Conservation (phyloP, 2,797 vertebrate genomes). For the Lerista edwardsae region DNA sequence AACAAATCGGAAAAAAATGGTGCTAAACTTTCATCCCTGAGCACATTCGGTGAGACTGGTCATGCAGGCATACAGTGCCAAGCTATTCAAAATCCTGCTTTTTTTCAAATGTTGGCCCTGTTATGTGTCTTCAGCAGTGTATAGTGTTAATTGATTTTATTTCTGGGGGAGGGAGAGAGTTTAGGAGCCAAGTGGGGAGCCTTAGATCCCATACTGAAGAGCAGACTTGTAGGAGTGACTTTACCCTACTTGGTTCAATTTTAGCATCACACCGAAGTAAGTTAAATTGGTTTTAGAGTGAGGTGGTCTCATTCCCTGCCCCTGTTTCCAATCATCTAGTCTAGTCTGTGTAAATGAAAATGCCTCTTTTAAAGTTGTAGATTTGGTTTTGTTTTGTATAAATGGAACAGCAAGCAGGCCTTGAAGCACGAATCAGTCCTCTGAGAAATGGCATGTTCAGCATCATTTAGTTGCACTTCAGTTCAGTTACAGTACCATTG, state of each 20-base stretch:
- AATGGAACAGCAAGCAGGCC: slow-evolving; percentile 59
- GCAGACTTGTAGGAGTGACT: slow-evolving; percentile 70
- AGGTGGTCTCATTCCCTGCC: slow-evolving; percentile 67
- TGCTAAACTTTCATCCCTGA: slow-evolving; percentile 82
- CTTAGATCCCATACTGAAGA: slow-evolving; percentile 76
- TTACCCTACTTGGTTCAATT: slow-evolving; percentile 58
- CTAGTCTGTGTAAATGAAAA: slow-evolving; percentile 58
- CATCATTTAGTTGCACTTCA: slow-evolving; percentile 22
- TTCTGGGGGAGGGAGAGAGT: slow-evolving; percentile 61
- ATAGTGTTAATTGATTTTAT: slow-evolving; percentile 73
- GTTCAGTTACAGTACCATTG: slow-evolving; percentile 54
- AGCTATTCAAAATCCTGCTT: slow-evolving; percentile 70
- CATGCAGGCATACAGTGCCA: slow-evolving; percentile 80
- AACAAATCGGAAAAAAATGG: slow-evolving; percentile 77
- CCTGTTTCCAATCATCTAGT: slow-evolving; percentile 62
- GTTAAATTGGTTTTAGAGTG: slow-evolving; percentile 65
- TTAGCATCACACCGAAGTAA: slow-evolving; percentile 62
- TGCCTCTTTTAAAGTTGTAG: slow-evolving; percentile 62
- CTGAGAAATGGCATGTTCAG: slow-evolving; percentile 46
- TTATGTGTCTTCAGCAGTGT: slow-evolving; percentile 75
- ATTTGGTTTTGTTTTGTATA: slow-evolving; percentile 62
- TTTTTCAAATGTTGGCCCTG: slow-evolving; percentile 76
- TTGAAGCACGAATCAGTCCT: slow-evolving; percentile 55
- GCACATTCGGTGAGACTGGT: slow-evolving; percentile 81
- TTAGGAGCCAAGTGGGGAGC: slow-evolving; percentile 43